Base-by-base conservation (phyloP, 2,113 vertebrate genomes). In the Nothobranchius kuhntae region DNA sequence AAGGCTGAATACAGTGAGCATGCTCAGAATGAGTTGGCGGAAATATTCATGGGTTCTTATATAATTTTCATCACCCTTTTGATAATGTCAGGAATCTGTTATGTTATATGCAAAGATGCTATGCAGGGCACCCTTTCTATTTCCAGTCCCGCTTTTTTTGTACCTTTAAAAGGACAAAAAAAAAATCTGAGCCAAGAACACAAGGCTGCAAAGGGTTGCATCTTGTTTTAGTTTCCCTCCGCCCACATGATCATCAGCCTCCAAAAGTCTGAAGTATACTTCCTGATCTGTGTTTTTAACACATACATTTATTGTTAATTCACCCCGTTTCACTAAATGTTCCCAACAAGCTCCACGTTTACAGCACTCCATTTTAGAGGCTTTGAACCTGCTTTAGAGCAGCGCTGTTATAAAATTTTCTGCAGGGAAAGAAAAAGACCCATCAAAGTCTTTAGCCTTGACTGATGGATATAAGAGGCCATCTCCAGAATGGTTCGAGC, bases 21-120 rank as follows among this genome's bases (percentile, higher is more conserved):
- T 13, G 4, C 70, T 72, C 67, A 77, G 76, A 73, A 67, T 59
- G 74, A 78, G 76, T 71, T 75, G 79, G 86, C 70, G 74, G 47
- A 75, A 83, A 70, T 65, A 86, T 77, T 74, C 77, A 84, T 61
- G 67, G 36, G 35, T 52, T 81, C 73, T 86, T 89, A 86, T 66
- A 73, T 81, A 86, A 83, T 40, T 38, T 54, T 70, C 75, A 71
- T 13, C 47, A 51, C 46, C 13, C 65, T 73, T 65, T 35, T 77
- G 69, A 81, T 73, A 74, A 82, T 54, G 82, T 80, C 81, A 78
- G 65, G 76, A 80, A 73, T 61, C 79, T 65, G 60, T 79, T 77
- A 68, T 78, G 59, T 79, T 77, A 68, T 78, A 56, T 73, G 44
- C 65, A 76, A 58, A 67, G 68, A 81, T 65, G n/a, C 66, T 51